Evolutionary conservation across 2,797 vertebrate species (phyloP).

Genomic region (Spheniscus humboldti): DNA sequence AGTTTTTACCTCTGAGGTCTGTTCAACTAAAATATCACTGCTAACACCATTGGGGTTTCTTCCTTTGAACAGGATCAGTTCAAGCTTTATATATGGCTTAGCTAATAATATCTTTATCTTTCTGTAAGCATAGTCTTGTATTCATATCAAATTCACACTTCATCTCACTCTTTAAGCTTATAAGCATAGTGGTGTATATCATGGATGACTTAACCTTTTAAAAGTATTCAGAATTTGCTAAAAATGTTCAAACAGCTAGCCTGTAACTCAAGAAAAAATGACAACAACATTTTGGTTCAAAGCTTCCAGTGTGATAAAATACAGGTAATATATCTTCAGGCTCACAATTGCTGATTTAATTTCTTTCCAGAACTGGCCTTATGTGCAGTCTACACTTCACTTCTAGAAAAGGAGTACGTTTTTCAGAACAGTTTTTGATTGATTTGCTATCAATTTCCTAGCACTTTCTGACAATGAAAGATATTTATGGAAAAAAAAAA

Average conservation of each 20-base stretch:
- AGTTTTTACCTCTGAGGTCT: not conserved
- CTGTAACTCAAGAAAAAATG: not conserved
- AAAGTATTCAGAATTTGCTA: not conserved
- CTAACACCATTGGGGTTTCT: not conserved
- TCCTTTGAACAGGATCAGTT: not conserved
- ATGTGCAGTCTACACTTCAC: not conserved
- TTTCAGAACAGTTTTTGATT: conserved; percentile 8
- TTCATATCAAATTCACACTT: not conserved
- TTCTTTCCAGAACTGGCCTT: not conserved
- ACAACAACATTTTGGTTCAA: not conserved
- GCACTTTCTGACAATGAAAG: not conserved
- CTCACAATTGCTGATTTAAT: not conserved
- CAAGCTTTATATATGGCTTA: not conserved
- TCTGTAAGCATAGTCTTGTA: not conserved
- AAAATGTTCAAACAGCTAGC: not conserved
- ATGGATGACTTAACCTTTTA: not conserved
- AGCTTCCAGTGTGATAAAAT: conserved; percentile 2
- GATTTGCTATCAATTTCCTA: not conserved
- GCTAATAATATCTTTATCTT: not conserved
- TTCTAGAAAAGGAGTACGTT: not conserved
- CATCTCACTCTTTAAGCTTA: not conserved
- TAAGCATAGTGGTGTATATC: not conserved
- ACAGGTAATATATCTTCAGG: not conserved
- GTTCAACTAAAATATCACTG: not conserved
- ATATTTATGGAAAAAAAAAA: not conserved